Base-by-base conservation (phyloP, 2,113 vertebrate genomes). In the Physeter macrocephalus region DNA sequence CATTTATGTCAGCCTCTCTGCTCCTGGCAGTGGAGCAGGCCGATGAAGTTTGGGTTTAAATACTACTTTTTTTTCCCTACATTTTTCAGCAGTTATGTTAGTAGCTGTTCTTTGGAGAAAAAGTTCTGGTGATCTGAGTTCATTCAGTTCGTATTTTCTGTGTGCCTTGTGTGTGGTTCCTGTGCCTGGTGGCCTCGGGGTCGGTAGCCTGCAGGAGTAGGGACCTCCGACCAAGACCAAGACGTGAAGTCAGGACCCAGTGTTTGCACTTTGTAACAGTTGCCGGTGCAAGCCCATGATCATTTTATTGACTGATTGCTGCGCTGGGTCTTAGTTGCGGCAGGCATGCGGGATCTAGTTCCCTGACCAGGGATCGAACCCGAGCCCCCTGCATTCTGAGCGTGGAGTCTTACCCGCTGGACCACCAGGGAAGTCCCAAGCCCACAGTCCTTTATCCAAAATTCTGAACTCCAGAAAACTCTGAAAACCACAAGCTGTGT, bases 401-500 rank as follows among this genome's bases (percentile, higher is more conserved):
- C 8, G 20, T 59, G 57, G 21, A 23, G 20, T 23, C 57, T 59
- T 59, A 59, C 57, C 57, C 21, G 25, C 57, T 9, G 57, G 57
- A 59, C 57, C 57, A 25, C 21, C 57, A 59, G 57, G 57, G 57
- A 59, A 25, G 57, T 59, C 57, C 21, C 5, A 5, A 29, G 52
- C 52, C 52, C 5, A 5, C 15, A 52, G 52, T 5, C 52, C 78
- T 87, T 46, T 8, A 20, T 29, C 74, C 8, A 2, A 95, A 92
- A 86, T 86, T 69, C 90, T 57, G 41, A 87, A 89, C 41, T 34
- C 36, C 21, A 29, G 4, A 92, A 83, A 74, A 72, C 46, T 71
- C n/a, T 72, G 61, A 82, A 89, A 92, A 87, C 39, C 20, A 13
- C 23, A 83, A 81, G 31, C 69, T 59, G 66, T 69, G 61, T 83